Evolutionary conservation across 2,797 vertebrate genomes (phyloP), one percentile per base, ranked within the genome.

Genomic region (Leptatherina wallacei): DNA sequence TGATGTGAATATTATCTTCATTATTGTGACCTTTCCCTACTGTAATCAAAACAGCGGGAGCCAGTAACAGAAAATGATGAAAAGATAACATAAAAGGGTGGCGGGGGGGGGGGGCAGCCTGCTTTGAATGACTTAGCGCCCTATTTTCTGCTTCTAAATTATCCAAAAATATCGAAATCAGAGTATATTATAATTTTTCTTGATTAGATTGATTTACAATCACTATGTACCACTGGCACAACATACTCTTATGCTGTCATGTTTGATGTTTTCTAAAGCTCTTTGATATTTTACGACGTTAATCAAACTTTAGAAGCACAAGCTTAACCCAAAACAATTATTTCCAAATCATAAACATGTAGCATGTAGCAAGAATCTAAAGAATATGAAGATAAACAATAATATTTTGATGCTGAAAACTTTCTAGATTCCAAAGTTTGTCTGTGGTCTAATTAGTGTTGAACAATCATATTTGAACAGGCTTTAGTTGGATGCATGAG

Each of bases 1-100:
- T 80, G 74, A 87, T 82, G 60, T 75, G 78, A 74, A 47, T 33
- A 83, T 82, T 86, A 78, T 49, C 74, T 78, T 82, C 72, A 87
- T 88, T 75, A 73, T 13, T 44, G 51, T 69, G 62, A 82, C 86
- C 75, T 85, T 83, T 84, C 3, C 16, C 60, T 69, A 13, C 16
- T 73, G 38, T 77, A 78, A 81, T 77, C 69, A 78, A 38, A 65
- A 69, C 65, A 69, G 55, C 2, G 1, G 64, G 36, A 52, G 59
- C 51, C 22, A 60, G 51, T 54, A 42, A 70, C 38, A 57, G 47
- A 71, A 81, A 81, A 83, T 80, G 44, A 81, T 71, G 36, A 85
- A 81, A 82, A 20, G 60, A 51, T 40, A 35, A 8, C 66, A 65
- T 12, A 30, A 27, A 27, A 27, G 24, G 24, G 24, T 27, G 24